These are phyloP conservation scores for Salvelinus namaycush DNA, from an alignment of 2,113 vertebrate species.

Conservation along the genomic window DNA sequence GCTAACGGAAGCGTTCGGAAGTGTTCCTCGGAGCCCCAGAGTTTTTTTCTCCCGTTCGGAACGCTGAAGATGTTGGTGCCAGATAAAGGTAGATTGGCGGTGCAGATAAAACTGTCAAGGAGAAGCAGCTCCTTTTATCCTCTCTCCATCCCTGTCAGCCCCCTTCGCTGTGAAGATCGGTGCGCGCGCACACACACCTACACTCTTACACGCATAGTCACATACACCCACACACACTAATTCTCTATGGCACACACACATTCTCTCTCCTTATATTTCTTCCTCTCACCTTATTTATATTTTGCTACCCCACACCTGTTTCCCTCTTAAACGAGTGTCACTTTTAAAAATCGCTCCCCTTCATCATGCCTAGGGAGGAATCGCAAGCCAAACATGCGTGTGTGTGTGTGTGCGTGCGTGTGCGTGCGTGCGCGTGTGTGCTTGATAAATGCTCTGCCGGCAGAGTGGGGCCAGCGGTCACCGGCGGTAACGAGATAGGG, in stretches of 20 bases:
- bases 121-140: conserved; percentile 17
- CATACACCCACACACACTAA: conserved; percentile 1
- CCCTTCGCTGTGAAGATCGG: too few species aligned
- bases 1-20: conserved; percentile 28
- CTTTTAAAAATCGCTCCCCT: conserved; percentile 33
- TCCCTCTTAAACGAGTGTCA: conserved; percentile 51
- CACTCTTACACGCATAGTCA: conserved; percentile 7
- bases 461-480: conserved; percentile 44
- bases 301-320: neutral
- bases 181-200: neutral
- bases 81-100: conserved; percentile 64
- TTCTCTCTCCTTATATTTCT: too few species aligned
- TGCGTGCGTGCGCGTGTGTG: too few species aligned
- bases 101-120: conserved; percentile 59
- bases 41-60: neutral
- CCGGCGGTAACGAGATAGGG: conserved; percentile 57
- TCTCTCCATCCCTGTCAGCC: neutral
- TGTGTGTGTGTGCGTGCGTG: neutral
- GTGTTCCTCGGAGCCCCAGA: conserved; percentile 13
- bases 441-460: conserved; percentile 59
- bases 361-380: conserved; percentile 46
- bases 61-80: conserved; percentile 51
- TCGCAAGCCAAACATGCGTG: conserved; percentile 31
- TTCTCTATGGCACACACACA: neutral
- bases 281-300: conserved; percentile 30